Evolutionary conservation across 1,140 invertebrate species (phyloP).

Genomic region (Drosophila repleta): DNA sequence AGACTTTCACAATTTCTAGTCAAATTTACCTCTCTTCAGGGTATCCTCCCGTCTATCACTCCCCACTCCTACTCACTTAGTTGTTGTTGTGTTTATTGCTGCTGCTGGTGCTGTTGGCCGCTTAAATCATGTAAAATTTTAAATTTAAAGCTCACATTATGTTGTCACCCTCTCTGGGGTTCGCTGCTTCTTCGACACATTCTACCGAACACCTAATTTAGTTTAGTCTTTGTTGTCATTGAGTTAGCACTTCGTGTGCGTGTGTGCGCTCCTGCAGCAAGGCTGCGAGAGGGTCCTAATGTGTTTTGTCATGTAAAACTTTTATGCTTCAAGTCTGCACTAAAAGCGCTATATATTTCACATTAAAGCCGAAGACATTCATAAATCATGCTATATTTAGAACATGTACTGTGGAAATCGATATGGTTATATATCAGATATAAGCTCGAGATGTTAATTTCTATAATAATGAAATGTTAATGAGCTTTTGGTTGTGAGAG

Average conservation of each 20-base stretch:
- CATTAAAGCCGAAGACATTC: no score
- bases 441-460: no score
- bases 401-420: no score
- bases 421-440: no score
- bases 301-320: constrained; percentile 19
- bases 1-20: background rate
- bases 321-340: constrained; percentile 1
- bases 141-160: constrained; percentile 46
- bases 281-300: background rate
- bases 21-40: background rate
- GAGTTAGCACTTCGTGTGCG: constrained; percentile 39
- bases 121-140: constrained; percentile 47
- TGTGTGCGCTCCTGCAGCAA: background rate
- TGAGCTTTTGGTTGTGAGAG: no score
- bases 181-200: constrained; percentile 7
- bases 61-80: background rate
- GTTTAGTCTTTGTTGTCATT: constrained; percentile 61
- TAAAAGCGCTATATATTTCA: background rate
- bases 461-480: no score
- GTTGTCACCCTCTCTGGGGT: constrained; percentile 8
- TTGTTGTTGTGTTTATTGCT: background rate
- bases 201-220: constrained; percentile 52
- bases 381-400: no score
- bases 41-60: background rate
- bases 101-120: constrained; percentile 12